A percentile compares a stretch with the other conserved stretches of the same genome.
Conservation (phyloP, 2,888 invertebrate species). For the Calameuta filiformis region DNA sequence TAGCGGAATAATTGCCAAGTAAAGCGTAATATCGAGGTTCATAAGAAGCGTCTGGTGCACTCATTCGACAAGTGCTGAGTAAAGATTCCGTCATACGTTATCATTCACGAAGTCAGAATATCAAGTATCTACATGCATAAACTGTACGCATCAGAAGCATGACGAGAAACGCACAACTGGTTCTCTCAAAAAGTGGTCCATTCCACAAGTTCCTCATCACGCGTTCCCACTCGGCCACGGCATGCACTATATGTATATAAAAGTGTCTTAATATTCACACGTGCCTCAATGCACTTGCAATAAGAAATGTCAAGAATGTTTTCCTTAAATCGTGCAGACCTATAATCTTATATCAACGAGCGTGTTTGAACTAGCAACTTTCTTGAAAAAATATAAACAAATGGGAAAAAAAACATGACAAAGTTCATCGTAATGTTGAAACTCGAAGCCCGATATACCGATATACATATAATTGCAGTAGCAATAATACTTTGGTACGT, state of each 20-base stretch:
- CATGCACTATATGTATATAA: neutral
- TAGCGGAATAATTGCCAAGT: neutral
- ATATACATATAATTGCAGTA: neutral
- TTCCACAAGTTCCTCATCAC: neutral
- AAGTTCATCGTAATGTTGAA: no score
- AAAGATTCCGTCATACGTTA: neutral
- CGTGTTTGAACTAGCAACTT: neutral
- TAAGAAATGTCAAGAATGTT: neutral
- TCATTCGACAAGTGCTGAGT: neutral
- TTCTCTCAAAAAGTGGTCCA: neutral
- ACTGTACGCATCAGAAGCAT: neutral
- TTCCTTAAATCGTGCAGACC: neutral
- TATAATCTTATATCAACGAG: neutral
- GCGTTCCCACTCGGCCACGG: no score
- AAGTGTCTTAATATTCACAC: neutral
- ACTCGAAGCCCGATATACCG: no score
- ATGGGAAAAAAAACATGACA: no score
- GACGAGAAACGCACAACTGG: no score
- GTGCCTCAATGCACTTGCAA: neutral
- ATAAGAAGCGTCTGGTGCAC: neutral
- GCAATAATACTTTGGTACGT: neutral
- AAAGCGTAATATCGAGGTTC: neutral
- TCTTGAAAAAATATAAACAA: neutral
- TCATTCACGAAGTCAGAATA: neutral
- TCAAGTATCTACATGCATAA: neutral